A percentile compares a stretch with the other conserved stretches of the same genome.
Conservation (phyloP, 2,113 vertebrate genomes). For the Sorex araneus region DNA sequence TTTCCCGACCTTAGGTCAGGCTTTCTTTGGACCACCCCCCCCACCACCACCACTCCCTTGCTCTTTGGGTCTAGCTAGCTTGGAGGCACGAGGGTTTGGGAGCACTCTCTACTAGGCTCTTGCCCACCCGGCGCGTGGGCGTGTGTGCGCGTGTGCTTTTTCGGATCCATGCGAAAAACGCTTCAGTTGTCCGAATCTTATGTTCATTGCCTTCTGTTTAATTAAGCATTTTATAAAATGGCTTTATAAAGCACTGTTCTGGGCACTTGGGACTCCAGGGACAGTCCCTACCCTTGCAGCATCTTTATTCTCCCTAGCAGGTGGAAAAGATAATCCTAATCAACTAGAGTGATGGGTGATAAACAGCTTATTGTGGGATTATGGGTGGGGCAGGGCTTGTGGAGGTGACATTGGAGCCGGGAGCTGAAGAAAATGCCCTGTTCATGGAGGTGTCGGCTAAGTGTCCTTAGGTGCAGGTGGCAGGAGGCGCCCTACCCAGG, state of each 20-base stretch:
- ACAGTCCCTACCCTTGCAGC: neutral
- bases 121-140: neutral
- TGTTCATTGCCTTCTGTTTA: neutral
- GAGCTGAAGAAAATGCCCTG: neutral
- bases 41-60: too few relatives aligned
- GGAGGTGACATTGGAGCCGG: neutral
- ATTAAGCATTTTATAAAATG: neutral
- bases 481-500: neutral
- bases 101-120: neutral
- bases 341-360: neutral
- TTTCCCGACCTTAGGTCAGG: neutral
- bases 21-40: fast-evolving
- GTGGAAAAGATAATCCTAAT: neutral
- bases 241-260: neutral
- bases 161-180: neutral
- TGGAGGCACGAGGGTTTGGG: neutral
- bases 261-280: neutral
- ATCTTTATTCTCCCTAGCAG: neutral
- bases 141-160: neutral
- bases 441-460: neutral
- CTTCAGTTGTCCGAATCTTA: neutral
- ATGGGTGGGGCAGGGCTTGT: neutral
- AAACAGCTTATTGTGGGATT: neutral
- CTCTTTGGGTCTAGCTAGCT: neutral
- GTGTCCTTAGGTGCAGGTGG: neutral